These are phyloP conservation scores for Phalacrocorax aristotelis DNA, from an alignment of 2,113 vertebrate species.

Conservation along the genomic window DNA sequence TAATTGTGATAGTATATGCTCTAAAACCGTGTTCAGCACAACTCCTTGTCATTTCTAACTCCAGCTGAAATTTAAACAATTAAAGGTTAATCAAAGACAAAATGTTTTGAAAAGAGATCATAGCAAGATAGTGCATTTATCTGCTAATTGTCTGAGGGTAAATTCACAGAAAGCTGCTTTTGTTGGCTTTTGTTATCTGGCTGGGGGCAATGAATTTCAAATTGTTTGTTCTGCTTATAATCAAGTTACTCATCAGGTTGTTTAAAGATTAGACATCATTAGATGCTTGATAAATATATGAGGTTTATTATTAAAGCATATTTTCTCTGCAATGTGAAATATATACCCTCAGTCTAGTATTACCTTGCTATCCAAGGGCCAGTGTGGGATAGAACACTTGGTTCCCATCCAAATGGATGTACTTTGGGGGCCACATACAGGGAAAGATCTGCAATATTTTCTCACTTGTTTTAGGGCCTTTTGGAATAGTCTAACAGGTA, in stretches of 20 bases:
- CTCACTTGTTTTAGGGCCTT: not conserved
- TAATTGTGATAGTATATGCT: not conserved
- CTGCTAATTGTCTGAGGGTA: constrained; percentile 45
- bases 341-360: not conserved
- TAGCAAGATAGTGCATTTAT: constrained; percentile 34
- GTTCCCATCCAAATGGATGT: not conserved
- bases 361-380: not conserved
- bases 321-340: not conserved
- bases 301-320: not conserved
- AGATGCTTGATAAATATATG: constrained; percentile 19
- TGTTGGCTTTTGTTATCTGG: constrained; percentile 41
- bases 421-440: not conserved
- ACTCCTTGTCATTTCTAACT: not conserved
- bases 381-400: not conserved
- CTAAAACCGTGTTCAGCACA: not conserved
- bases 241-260: constrained; percentile 31
- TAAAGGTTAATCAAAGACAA: constrained; percentile 58
- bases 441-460: not conserved
- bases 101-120: constrained; percentile 33
- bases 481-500: not conserved
- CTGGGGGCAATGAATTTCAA: constrained; percentile 26
- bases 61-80: constrained; percentile 47
- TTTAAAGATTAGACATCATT: constrained; percentile 38
- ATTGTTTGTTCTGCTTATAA: constrained; percentile 45
- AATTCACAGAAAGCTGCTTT: constrained; percentile 33